Base-by-base conservation (phyloP, 2,113 vertebrate species). In the Cercopithecus mona region DNA sequence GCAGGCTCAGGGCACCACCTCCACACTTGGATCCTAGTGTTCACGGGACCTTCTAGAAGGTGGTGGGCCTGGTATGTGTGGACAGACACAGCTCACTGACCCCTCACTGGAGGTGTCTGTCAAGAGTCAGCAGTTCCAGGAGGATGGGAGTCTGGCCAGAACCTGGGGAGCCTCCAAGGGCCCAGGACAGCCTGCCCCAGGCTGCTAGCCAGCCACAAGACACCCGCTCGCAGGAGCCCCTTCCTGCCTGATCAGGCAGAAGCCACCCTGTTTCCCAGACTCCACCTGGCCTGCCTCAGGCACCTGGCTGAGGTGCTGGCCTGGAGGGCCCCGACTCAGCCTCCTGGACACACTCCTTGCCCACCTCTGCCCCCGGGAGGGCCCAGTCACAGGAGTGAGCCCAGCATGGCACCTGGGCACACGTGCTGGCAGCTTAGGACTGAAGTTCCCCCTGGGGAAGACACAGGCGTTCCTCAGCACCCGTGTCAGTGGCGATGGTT, bases 291-390 rank as follows among this genome's bases (percentile, higher is more conserved):
- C 13, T 38, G 38, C 61, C 68, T 68, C 27, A 22, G 2, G 8
- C 3, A 4, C 48, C 48, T 0, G 0, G 20, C 50, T 48, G 16
- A 6, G n/a, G 13, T 23, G 48, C 73, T 40, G 5, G 27, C 30
- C 7, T 70, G 48, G 14, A 11, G 22, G 48, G 43, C 2, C 76
- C 48, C 2, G 27, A 50, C 45, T 5, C 43, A 18, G 48, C 57
- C 9, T 0, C 61, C 17, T 6, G 8, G 22, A 25, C n/a, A 4
- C 5, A 18, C 1, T 6, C 25, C 66, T 57, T 59, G 38, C 45
- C 14, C 8, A 38, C 8, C 3, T 0, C 48, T 68, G 35, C 50
- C 35, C 45, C 9, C 13, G 0, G 30, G 64, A 17, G 32, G 9
- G 30, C 27, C 6, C 30, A 72, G 45, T 20, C 1, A 11, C 40